Percentiles rank a stretch among this genome's conserved stretches.
Conservation (phyloP, 1,140 invertebrate genomes). For the Agrypnia vestita region DNA sequence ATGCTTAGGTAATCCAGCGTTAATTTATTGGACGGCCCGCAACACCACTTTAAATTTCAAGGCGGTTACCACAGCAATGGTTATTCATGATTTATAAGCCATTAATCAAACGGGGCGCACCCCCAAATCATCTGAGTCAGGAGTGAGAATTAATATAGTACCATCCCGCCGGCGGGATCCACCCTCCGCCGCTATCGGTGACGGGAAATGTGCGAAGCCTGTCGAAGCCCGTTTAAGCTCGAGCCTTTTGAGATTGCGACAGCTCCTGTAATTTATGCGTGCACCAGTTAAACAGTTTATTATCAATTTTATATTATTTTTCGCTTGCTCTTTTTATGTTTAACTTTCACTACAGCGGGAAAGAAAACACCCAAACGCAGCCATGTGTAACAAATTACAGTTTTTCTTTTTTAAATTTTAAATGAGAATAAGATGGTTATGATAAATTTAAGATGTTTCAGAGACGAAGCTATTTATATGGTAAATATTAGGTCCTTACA, state of each 20-base stretch:
- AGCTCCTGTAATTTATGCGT: slow-evolving; percentile 11
- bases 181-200: background rate
- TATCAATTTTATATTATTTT: background rate
- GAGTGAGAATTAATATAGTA: slow-evolving; percentile 54
- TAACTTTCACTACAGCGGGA: no score
- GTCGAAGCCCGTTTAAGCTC: slow-evolving; percentile 13
- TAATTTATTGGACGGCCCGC: slow-evolving; percentile 52
- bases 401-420: no score
- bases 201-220: slow-evolving; percentile 6
- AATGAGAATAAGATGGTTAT: no score
- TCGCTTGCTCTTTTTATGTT: background rate
- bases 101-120: slow-evolving; percentile 52
- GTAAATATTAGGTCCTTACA: no score
- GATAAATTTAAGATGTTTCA: no score
- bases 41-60: slow-evolving; percentile 54
- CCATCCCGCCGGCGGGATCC: no score
- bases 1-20: slow-evolving; percentile 47
- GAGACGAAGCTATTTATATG: no score
- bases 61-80: slow-evolving; percentile 47
- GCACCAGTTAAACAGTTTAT: background rate
- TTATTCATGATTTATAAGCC: slow-evolving; percentile 54
- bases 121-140: slow-evolving; percentile 57
- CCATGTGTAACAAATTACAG: no score
- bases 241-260: slow-evolving; percentile 9
- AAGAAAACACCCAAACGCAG: no score